Evolutionary conservation across 2,113 vertebrate genomes (phyloP).

Genomic region (Prinia subflava): DNA sequence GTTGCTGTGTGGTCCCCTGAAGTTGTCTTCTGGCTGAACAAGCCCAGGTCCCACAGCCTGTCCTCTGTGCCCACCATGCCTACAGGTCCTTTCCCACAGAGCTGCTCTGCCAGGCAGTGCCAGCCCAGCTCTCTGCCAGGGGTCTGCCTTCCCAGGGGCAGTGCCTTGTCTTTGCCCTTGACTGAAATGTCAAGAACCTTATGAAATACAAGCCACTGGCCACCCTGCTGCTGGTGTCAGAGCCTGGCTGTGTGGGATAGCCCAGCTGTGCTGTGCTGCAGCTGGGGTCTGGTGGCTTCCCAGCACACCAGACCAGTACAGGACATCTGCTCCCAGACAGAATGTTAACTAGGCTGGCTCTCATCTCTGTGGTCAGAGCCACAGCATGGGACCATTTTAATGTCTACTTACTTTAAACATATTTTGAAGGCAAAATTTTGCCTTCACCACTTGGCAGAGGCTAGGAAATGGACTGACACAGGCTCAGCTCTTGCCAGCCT

Average conservation of each 20-base stretch:
- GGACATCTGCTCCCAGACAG: constrained; percentile 24
- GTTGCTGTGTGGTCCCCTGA: neutral
- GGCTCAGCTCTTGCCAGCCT: neutral
- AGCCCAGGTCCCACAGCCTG: neutral
- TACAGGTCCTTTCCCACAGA: neutral
- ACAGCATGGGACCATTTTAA: constrained; percentile 21
- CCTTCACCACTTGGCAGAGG: neutral
- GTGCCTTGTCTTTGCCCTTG: neutral
- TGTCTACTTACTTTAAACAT: constrained; percentile 17
- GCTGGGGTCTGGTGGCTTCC: neutral
- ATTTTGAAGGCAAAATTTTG: constrained; percentile 12
- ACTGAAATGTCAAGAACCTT: neutral
- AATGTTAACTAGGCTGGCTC: neutral
- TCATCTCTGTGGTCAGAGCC: constrained; percentile 14
- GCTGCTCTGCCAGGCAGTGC: neutral
- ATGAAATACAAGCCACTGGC: neutral
- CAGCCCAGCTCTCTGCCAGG: fast-evolving
- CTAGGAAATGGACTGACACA: neutral
- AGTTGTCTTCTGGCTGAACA: neutral
- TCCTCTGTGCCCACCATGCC: neutral
- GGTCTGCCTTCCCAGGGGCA: neutral
- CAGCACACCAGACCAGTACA: neutral
- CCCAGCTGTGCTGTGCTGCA: constrained; percentile 8
- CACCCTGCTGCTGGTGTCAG: constrained; percentile 16
- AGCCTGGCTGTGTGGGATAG: neutral